Evolutionary conservation across 1,140 invertebrate genomes (phyloP).

Genomic region (Dendroctonus valens): DNA sequence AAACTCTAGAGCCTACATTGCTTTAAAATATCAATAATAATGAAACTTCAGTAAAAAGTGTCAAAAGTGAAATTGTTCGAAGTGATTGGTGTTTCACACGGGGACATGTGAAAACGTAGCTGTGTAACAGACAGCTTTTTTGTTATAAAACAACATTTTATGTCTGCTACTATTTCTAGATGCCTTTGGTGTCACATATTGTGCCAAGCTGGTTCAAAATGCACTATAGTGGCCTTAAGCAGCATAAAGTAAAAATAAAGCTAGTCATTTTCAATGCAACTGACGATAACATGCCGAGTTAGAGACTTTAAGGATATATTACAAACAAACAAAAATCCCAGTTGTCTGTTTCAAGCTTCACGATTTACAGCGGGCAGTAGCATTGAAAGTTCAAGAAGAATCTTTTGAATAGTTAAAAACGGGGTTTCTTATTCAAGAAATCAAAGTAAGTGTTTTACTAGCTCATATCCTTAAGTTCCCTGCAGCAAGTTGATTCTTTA

Average conservation of each 20-base stretch:
- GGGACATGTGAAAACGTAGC: neutral
- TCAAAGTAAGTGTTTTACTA: no score
- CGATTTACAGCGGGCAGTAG: no score
- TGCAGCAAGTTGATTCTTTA: neutral
- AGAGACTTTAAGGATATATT: no score
- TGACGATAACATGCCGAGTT: conserved; percentile 38
- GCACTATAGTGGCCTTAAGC: conserved; percentile 33
- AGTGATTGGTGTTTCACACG: conserved; percentile 21
- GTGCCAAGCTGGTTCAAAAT: conserved; percentile 31
- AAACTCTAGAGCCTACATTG: conserved; percentile 32
- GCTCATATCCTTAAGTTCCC: no score
- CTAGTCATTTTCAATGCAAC: conserved; percentile 40
- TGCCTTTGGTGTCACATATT: conserved; percentile 31
- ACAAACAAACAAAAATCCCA: no score
- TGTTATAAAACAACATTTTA: neutral
- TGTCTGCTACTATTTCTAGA: conserved; percentile 16
- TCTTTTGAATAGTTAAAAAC: no score
- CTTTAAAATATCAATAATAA: conserved; percentile 24
- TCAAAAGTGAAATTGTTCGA: conserved; percentile 12
- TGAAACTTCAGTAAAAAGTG: conserved; percentile 24
- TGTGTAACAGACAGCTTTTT: conserved; percentile 18
- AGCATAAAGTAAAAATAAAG: conserved; percentile 28
- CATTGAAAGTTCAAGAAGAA: no score
- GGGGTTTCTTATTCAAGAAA: no score
- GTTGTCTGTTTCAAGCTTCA: no score